Conservation (phyloP, 2,797 vertebrate species). For the Trematomus bernacchii region DNA sequence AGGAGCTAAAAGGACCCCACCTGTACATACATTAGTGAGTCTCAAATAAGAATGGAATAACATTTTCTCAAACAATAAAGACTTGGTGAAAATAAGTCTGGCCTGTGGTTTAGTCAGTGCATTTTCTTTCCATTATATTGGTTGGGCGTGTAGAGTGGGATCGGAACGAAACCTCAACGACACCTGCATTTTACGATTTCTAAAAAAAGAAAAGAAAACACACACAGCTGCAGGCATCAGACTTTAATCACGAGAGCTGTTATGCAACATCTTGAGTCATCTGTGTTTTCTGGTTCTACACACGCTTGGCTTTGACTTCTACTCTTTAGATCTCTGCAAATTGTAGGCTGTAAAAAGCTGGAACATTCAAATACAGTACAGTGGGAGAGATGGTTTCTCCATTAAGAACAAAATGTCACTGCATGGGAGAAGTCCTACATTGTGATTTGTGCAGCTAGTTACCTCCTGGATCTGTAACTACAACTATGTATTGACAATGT, state of each 20-base stretch:
- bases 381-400: too few relatives aligned
- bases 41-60: conserved; percentile 62
- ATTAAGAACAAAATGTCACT: too few relatives aligned
- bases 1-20: conserved; percentile 41
- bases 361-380: background rate
- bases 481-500: background rate
- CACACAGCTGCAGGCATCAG: conserved; percentile 37
- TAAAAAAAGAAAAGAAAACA: conserved; percentile 33
- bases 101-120: conserved; percentile 39
- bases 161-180: conserved; percentile 37
- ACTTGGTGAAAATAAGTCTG: conserved; percentile 43
- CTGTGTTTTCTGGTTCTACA: conserved; percentile 7
- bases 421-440: background rate
- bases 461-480: background rate
- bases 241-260: conserved; percentile 31
- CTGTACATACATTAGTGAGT: conserved; percentile 62
- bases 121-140: conserved; percentile 43
- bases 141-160: conserved; percentile 20
- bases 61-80: conserved; percentile 65
- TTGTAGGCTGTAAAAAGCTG: background rate
- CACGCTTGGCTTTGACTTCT: conserved; percentile 9
- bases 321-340: background rate
- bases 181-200: conserved; percentile 27
- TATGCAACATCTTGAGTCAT: conserved; percentile 39
- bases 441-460: background rate